Percentiles rank a stretch among this genome's conserved stretches.
Conservation (phyloP, 2,797 vertebrate genomes). For the Gastrophryne carolinensis region DNA sequence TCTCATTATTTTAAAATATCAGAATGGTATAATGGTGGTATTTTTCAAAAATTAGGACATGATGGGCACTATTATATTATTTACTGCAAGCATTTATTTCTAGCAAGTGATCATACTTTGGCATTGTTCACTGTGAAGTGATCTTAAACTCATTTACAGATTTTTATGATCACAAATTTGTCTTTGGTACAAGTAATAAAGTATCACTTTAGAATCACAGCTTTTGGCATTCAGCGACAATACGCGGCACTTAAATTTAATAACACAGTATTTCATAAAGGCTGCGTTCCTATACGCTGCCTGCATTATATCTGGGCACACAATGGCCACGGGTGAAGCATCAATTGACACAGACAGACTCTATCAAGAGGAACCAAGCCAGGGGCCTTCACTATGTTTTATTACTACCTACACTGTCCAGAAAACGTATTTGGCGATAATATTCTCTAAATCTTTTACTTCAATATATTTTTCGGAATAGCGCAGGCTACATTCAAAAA, state of each 20-base stretch:
- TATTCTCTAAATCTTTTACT: background rate
- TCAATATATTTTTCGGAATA: no score
- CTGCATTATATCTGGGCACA: background rate
- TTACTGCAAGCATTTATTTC: background rate
- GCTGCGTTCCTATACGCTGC: background rate
- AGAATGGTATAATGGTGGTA: background rate
- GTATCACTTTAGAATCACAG: constrained; percentile 1
- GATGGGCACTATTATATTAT: background rate
- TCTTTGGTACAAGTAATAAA: constrained; percentile 4
- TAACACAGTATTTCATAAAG: constrained; percentile 11
- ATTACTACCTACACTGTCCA: constrained; percentile 2
- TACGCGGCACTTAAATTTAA: constrained; percentile 21
- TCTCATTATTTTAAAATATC: background rate
- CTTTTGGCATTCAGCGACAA: constrained; percentile 1
- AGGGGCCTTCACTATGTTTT: constrained; percentile 8
- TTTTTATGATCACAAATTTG: background rate
- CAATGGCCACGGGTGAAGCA: background rate
- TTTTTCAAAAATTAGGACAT: background rate
- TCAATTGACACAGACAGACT: background rate
- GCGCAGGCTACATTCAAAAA: no score
- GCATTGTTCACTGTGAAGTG: background rate
- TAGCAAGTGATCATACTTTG: background rate
- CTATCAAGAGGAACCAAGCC: background rate
- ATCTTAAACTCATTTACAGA: background rate
- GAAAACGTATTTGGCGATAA: background rate